Conservation (phyloP, 2,888 invertebrate genomes). For the Morpho achilles region DNA sequence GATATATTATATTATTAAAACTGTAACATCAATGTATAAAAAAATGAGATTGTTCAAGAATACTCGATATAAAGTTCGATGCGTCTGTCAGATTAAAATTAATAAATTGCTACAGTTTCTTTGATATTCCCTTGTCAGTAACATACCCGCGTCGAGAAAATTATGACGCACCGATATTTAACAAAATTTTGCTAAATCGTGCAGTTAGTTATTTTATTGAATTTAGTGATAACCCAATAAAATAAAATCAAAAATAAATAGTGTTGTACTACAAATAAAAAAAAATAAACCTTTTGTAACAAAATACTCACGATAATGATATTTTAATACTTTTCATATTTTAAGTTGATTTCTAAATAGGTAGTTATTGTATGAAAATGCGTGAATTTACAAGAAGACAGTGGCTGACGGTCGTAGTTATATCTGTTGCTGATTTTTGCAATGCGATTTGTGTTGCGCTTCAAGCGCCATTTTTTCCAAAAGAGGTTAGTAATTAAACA, state of each 20-base stretch:
- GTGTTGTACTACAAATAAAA: too few species aligned
- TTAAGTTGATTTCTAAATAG: not conserved
- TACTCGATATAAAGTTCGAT: not conserved
- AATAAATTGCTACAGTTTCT: slow-evolving; percentile 5
- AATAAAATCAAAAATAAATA: not conserved
- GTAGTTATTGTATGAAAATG: slow-evolving; percentile 59
- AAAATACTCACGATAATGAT: too few species aligned
- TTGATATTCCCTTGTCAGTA: slow-evolving; percentile 25
- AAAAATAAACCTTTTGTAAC: too few species aligned
- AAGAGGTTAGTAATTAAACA: slow-evolving; percentile 80
- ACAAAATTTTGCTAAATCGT: not conserved
- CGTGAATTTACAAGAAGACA: slow-evolving; percentile 85
- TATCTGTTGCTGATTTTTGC: slow-evolving; percentile 90
- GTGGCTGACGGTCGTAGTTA: slow-evolving; percentile 87
- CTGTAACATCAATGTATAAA: slow-evolving; percentile 16
- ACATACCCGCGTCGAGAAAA: slow-evolving; percentile 39
- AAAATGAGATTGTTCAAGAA: not conserved
- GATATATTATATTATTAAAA: not conserved
- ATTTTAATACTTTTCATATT: too few species aligned
- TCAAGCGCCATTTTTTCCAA: slow-evolving; percentile 92
- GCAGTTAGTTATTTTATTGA: not conserved
- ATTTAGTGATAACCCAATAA: not conserved
- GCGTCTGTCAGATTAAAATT: not conserved
- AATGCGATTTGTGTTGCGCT: slow-evolving; percentile 91
- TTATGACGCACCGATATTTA: slow-evolving; percentile 22